phyloP scores from a whole-genome alignment of 2,888 invertebrate species.

The Apocheima hispidaria region DNA sequence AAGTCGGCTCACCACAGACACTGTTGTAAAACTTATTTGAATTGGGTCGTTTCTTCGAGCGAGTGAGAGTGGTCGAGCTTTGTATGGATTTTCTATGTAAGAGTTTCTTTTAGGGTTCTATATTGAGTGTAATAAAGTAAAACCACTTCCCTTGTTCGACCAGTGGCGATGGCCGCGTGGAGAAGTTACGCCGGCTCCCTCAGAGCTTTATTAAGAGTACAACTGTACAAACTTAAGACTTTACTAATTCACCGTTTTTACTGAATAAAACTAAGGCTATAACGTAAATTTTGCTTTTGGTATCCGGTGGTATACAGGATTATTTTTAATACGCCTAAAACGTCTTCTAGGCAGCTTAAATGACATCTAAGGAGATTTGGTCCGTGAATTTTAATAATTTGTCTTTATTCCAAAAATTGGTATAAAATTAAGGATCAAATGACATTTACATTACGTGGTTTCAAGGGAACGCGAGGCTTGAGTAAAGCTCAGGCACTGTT shows the following conservation, averaged over 20 bases:
- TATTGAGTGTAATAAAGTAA: constrained; percentile 45
- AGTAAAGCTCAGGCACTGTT: too few relatives aligned
- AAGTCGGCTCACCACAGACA: constrained; percentile 33
- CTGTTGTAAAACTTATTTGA: constrained; percentile 45
- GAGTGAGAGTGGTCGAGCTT: constrained; percentile 29
- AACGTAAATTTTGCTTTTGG: too few relatives aligned
- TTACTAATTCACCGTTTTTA: constrained; percentile 19
- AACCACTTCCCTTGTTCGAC: constrained; percentile 45
- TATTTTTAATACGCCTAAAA: too few relatives aligned
- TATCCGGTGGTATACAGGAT: too few relatives aligned
- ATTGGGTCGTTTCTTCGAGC: constrained; percentile 44
- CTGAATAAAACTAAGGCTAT: constrained; percentile 3
- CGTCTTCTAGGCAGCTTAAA: too few relatives aligned
- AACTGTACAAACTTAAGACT: constrained; percentile 31
- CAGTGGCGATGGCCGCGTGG: constrained; percentile 30
- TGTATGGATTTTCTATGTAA: constrained; percentile 43
- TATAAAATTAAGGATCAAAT: too few relatives aligned
- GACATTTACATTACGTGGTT: too few relatives aligned
- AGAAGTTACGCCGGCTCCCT: constrained; percentile 28
- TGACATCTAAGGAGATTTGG: too few relatives aligned
- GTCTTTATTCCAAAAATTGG: too few relatives aligned
- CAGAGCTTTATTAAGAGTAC: constrained; percentile 41
- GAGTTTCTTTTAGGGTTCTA: constrained; percentile 42
- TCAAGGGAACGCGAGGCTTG: too few relatives aligned
- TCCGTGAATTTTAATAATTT: too few relatives aligned